Base-by-base conservation (phyloP, 2,888 invertebrate species). In the Cryptus armator region DNA sequence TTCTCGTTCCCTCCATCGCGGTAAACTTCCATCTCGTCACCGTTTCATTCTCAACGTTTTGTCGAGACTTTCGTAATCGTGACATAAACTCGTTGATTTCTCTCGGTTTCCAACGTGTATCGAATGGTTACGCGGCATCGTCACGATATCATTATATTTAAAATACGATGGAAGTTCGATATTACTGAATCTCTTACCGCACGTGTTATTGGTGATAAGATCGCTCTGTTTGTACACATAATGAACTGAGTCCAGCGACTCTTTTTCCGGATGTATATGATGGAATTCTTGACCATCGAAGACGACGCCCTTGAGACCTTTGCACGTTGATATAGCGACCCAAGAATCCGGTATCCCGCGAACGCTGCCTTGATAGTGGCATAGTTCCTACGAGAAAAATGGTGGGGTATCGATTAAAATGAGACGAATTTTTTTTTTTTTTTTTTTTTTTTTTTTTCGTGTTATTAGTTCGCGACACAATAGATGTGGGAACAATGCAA, bases 241-340 rank as follows among this genome's bases (percentile, higher is more conserved):
- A 93, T 97, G 96, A 5, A 92, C 90, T 0, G 95, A 94, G 83
- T 94, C 94, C 86, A 96, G 93, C 19, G 94, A 93, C 48, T 94
- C 94, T 12, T 93, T 94, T 94, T 92, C 79, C 86, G 94, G 91
- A n/a, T 96, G 95, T 76, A 98, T 96, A 92, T 98, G 97, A 93
- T 96, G 96, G 93, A 97, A 95, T 83, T 95, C 95, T 84, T 95
- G 92, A 44, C 98, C 98, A 92, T 98, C 98, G 92, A 95, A 97
- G 86, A 98, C 95, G 84, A 97, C 95, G 7, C 98, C 98, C 72
- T 96, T 96, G 56, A 96, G 94, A 67, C 97, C 97, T 84, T 94
- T 94, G 92, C 98, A 98, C 4, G 98, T 98, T 71, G 98, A 98
- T 71, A 98, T 92, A 0, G 98, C 98, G 76, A 96, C 98, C 96